phyloP scores from a whole-genome alignment of 2,797 vertebrate species.

The Dicrostonyx torquatus region DNA sequence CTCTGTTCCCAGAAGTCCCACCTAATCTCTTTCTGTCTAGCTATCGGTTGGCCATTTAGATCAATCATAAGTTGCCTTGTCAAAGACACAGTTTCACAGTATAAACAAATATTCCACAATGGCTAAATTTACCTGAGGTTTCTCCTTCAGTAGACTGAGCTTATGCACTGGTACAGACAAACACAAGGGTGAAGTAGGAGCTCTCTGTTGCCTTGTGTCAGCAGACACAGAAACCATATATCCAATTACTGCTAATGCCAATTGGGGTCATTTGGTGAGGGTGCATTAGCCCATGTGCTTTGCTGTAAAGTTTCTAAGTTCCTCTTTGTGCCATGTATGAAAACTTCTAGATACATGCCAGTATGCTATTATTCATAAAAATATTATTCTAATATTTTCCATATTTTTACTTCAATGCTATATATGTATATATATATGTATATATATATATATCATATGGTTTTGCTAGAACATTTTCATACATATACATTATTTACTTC shows the following conservation, averaged over 20 bases:
- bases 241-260: not conserved
- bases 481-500: not conserved
- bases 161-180: not conserved
- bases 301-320: not conserved
- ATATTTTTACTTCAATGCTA: not conserved
- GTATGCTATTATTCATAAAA: conserved; percentile 14
- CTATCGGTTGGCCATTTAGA: not conserved
- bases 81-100: not conserved
- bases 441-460: not conserved
- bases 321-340: not conserved
- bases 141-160: not conserved
- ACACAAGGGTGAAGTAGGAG: not conserved
- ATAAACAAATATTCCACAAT: not conserved
- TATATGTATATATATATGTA: no score
- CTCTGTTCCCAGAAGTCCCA: not conserved
- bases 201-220: not conserved
- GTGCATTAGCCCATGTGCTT: not conserved
- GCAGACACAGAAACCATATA: not conserved
- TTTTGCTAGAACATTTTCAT: not conserved
- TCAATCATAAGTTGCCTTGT: not conserved
- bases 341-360: not conserved
- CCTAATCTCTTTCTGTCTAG: not conserved
- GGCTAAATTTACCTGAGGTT: conserved; percentile 8
- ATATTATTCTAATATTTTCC: not conserved
- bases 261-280: not conserved